Evolutionary conservation across 2,888 invertebrate genomes (phyloP).

Genomic region (Mystacides longicornis): DNA sequence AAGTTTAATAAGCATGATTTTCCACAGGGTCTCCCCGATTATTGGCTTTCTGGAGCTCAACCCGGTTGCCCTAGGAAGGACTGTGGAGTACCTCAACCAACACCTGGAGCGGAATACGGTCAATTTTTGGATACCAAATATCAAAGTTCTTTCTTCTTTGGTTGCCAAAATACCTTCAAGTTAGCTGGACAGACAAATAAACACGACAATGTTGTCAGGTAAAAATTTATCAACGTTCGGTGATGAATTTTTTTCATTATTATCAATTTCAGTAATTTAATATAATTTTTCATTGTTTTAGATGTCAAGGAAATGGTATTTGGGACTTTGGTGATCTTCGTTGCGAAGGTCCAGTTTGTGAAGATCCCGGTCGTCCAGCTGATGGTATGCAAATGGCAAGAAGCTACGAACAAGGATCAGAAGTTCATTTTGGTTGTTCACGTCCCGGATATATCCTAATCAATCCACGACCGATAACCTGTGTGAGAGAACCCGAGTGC

Average conservation of each 20-base stretch:
- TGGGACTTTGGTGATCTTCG: constrained; percentile 97
- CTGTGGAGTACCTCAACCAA: constrained; percentile 85
- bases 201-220: constrained; percentile 80
- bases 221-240: background rate
- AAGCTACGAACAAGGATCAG: constrained; percentile 83
- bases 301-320: constrained; percentile 84
- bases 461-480: constrained; percentile 83
- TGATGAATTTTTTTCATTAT: background rate
- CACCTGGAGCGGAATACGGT: constrained; percentile 91
- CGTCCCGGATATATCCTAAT: constrained; percentile 89
- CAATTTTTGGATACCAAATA: constrained; percentile 81
- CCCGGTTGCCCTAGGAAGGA: constrained; percentile 85
- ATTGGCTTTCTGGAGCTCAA: constrained; percentile 81
- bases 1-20: background rate
- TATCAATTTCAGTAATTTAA: background rate
- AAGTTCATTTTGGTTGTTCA: constrained; percentile 84
- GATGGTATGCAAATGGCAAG: constrained; percentile 82
- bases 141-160: constrained; percentile 91
- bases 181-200: constrained; percentile 86
- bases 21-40: constrained; percentile 70
- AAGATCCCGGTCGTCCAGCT: constrained; percentile 89
- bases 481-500: constrained; percentile 88
- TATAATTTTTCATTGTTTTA: constrained; percentile 30
- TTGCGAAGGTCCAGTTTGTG: constrained; percentile 95
- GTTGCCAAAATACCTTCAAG: constrained; percentile 93